Evolutionary conservation across 2,797 vertebrate species (phyloP).

Genomic region (Bucorvus abyssinicus): DNA sequence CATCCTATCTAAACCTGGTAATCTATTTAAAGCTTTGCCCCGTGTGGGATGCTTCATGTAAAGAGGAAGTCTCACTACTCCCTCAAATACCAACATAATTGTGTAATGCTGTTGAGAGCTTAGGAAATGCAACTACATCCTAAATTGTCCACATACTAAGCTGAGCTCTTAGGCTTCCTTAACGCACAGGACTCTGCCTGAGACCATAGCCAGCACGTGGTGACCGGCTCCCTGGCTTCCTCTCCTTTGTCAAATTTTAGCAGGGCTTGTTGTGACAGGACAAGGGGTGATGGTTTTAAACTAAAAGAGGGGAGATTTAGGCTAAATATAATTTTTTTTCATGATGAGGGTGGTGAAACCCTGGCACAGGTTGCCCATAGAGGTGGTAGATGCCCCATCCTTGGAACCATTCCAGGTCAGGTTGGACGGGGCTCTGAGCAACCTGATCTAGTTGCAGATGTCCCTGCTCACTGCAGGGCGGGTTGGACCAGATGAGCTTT

Average conservation of each 20-base stretch:
- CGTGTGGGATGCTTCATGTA: neutral
- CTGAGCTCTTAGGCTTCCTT: neutral
- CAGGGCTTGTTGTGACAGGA: neutral
- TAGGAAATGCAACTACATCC: neutral
- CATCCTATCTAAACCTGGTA: neutral
- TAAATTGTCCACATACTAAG: conserved; percentile 4
- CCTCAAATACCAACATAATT: conserved; percentile 13
- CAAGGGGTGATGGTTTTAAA: neutral
- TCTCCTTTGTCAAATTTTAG: neutral
- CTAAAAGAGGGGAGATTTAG: neutral
- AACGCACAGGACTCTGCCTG: neutral
- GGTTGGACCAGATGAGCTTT: neutral
- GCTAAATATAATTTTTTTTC: neutral
- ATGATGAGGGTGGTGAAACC: neutral
- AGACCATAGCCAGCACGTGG: neutral
- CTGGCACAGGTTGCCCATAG: neutral
- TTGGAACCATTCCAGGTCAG: neutral
- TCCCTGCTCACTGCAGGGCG: neutral
- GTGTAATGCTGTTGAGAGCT: neutral
- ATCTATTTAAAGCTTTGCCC: conserved; percentile 12
- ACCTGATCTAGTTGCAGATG: neutral
- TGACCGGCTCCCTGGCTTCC: neutral
- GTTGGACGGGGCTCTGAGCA: neutral
- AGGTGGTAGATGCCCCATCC: neutral
- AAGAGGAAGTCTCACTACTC: neutral